Conservation (phyloP, 2,888 invertebrate species). For the Athripsodes cinereus region DNA sequence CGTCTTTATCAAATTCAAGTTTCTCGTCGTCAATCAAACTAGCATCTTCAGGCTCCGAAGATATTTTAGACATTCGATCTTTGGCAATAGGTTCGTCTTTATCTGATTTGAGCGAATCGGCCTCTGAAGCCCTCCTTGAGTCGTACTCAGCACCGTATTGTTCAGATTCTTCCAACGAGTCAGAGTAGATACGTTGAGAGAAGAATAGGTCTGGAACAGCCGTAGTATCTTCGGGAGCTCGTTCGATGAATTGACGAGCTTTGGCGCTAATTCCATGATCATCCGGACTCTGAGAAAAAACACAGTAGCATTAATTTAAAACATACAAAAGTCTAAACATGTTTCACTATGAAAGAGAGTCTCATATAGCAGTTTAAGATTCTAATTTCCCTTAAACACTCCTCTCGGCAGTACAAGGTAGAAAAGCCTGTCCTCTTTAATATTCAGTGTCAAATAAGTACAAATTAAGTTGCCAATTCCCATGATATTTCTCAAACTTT, state of each 20-base stretch:
- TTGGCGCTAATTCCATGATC: slow-evolving; percentile 47
- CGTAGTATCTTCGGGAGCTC: slow-evolving; percentile 48
- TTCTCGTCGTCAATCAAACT: slow-evolving; percentile 49
- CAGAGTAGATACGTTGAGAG: slow-evolving; percentile 49
- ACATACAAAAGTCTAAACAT: no score
- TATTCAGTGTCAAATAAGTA: no score
- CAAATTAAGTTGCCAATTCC: no score
- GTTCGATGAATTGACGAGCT: slow-evolving; percentile 49
- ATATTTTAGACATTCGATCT: slow-evolving; percentile 35
- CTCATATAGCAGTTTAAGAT: no score
- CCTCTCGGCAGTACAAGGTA: no score
- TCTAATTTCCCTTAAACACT: no score
- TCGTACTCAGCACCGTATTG: slow-evolving; percentile 36
- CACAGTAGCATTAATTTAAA: no score
- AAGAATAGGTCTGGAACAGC: slow-evolving; percentile 52
- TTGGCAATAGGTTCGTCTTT: slow-evolving; percentile 47
- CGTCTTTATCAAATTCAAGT: slow-evolving; percentile 41
- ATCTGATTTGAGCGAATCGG: slow-evolving; percentile 48
- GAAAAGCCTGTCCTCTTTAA: no score
- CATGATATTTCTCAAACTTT: no score
- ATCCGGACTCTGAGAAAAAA: slow-evolving; percentile 11
- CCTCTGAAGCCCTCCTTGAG: slow-evolving; percentile 48
- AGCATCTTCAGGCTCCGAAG: slow-evolving; percentile 47
- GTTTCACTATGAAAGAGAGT: no score
- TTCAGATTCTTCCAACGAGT: slow-evolving; percentile 49